phyloP scores from a whole-genome alignment of 1,140 invertebrate genomes.

The Pseudomyrmex concolor region DNA sequence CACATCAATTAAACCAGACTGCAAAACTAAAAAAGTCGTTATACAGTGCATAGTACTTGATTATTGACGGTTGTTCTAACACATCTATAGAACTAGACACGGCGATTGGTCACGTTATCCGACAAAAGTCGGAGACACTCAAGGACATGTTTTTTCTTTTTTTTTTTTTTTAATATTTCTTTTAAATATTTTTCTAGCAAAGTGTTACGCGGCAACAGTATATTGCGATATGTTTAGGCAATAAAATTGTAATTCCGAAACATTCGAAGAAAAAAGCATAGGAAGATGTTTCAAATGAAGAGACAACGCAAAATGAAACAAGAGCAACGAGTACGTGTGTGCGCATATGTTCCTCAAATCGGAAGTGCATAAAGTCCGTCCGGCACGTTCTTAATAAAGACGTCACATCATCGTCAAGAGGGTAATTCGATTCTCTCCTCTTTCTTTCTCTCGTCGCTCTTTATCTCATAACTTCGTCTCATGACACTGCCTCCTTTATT shows the following conservation, averaged over 20 bases:
- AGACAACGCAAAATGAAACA: conserved; percentile 3
- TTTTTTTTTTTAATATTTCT: no score
- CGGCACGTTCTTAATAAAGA: conserved; percentile 32
- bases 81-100: not conserved
- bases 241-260: no score
- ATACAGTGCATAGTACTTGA: no score
- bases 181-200: no score
- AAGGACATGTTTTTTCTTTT: no score
- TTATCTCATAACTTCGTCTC: conserved; percentile 29
- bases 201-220: no score
- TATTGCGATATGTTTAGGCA: no score
- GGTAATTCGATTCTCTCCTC: not conserved
- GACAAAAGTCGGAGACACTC: not conserved
- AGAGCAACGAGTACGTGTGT: not conserved
- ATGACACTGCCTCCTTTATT: conserved; percentile 60
- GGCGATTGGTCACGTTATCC: not conserved
- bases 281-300: not conserved
- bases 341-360: conserved; percentile 26
- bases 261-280: no score
- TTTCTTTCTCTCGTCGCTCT: conserved; percentile 36
- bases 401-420: not conserved
- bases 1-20: no score
- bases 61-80: no score
- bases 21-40: no score
- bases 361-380: conserved; percentile 72